A percentile compares a stretch with the other conserved stretches of the same genome.
These are phyloP conservation scores for Zaprionus obscuricornis DNA, from an alignment of 2,888 invertebrate genomes.

Conservation along the genomic window DNA sequence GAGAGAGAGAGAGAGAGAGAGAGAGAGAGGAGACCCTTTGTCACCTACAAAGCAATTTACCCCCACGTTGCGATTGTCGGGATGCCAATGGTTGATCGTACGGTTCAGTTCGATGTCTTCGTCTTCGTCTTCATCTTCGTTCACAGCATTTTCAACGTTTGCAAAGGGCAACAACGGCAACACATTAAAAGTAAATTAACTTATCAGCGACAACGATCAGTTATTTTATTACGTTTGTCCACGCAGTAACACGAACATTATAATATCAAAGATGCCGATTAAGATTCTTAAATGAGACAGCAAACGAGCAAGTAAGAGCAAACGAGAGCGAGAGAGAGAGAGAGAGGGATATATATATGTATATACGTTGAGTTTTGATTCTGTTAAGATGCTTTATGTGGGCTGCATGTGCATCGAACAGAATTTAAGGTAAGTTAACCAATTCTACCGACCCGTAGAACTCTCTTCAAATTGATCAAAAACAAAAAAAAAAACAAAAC, in stretches of 20 bases:
- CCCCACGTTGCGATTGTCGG: slow-evolving; percentile 48
- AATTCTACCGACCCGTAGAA: too few species aligned
- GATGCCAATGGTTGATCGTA: slow-evolving; percentile 36
- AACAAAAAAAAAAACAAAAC: too few species aligned
- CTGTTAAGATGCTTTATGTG: neutral
- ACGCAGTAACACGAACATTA: slow-evolving; percentile 84
- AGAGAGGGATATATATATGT: neutral
- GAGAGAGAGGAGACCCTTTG: slow-evolving; percentile 57
- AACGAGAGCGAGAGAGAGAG: neutral
- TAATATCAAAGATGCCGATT: slow-evolving; percentile 82
- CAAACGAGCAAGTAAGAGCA: slow-evolving; percentile 14
- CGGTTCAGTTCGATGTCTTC: slow-evolving; percentile 16
- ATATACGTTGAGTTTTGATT: slow-evolving; percentile 5
- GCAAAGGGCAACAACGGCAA: slow-evolving; percentile 64
- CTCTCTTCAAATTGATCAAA: too few species aligned
- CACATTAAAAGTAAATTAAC: slow-evolving; percentile 84
- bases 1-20: neutral
- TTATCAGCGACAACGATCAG: slow-evolving; percentile 84
- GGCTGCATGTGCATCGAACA: too few species aligned
- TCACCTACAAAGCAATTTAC: slow-evolving; percentile 72
- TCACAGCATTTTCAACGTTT: too few species aligned
- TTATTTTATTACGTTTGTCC: slow-evolving; percentile 84
- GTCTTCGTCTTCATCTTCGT: too few species aligned
- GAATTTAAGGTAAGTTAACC: too few species aligned
- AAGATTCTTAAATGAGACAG: slow-evolving; percentile 58